phyloP scores from a whole-genome alignment of 2,888 invertebrate species.

The Hydrotaea diabolus region DNA sequence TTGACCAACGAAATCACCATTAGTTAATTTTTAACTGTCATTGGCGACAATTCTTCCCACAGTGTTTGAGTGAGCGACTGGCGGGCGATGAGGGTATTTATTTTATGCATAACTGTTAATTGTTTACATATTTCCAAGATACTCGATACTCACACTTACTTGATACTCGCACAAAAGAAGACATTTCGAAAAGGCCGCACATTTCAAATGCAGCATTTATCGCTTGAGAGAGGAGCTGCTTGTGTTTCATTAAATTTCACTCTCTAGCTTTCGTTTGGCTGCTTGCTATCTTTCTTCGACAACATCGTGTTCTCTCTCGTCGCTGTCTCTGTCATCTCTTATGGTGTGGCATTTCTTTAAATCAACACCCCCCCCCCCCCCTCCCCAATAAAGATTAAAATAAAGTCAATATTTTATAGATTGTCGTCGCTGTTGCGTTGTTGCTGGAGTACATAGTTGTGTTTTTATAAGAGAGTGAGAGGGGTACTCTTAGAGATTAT shows the following conservation, averaged over 20 bases:
- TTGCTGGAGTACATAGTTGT: too few relatives aligned
- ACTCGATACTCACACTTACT: neutral
- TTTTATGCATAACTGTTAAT: conserved; percentile 55
- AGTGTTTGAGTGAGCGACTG: neutral
- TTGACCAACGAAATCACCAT: too few relatives aligned
- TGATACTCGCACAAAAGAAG: conserved; percentile 15
- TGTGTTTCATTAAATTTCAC: conserved; percentile 9
- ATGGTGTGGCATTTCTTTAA: neutral
- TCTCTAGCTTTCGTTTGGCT: neutral
- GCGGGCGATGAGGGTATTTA: neutral
- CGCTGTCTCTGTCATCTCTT: neutral
- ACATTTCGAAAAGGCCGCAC: neutral
- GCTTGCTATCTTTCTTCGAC: too few relatives aligned
- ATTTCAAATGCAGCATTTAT: neutral
- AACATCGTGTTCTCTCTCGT: conserved; percentile 9
- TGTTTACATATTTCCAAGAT: conserved; percentile 50
- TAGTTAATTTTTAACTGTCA: too few relatives aligned
- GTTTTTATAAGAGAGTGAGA: too few relatives aligned
- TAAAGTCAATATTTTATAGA: conserved; percentile 3
- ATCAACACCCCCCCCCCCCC: too few relatives aligned
- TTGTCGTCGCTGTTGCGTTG: neutral
- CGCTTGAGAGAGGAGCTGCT: neutral
- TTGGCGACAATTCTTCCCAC: too few relatives aligned
- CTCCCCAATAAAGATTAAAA: conserved; percentile 23
- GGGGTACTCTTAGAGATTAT: too few relatives aligned